Evolutionary conservation across 1,140 invertebrate species (phyloP), one percentile per base, ranked within the genome.

Genomic region (Leptonema lineaticorne): DNA sequence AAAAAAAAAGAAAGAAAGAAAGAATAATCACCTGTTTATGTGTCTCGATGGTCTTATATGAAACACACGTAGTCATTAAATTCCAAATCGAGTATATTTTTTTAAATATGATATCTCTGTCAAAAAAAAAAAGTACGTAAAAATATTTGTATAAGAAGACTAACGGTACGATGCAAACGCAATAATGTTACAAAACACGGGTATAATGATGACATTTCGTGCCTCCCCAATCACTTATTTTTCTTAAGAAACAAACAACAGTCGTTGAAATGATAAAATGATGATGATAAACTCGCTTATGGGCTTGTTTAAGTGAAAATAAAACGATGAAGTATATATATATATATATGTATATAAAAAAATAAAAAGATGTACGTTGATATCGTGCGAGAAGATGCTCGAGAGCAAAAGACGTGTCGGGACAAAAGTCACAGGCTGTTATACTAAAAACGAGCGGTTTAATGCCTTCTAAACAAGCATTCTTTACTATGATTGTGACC

Each of bases 321-420:
- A n/a, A n/a, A n/a, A n/a, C n/a, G n/a, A n/a, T n/a, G n/a, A n/a
- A n/a, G n/a, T n/a, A n/a, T n/a, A n/a, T n/a, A n/a, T n/a, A n/a
- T n/a, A n/a, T n/a, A n/a, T n/a, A n/a, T n/a, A n/a, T n/a, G n/a
- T n/a, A 37, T 8, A 37, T 8, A 37, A 37, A 37, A 24, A 53
- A 53, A 53, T 53, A 53, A 53, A 53, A 53, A 53, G 48, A 53
- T 53, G 11, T 9, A 53, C 9, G 20, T 11, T 9, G 48, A 53
- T 22, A 16, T 48, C 7, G 46, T 48, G 20, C 5, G 53, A 56
- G 11, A 5, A 3, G 53, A 56, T 26, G 3, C 26, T n/a, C n/a
- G n/a, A n/a, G 14, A 27, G 29, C 26, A 53, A 58, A 58, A 58
- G 26, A 58, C 26, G 56, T 26, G 26, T 16, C 24, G 24, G 29